Evolutionary conservation across 2,888 invertebrate species (phyloP).

Genomic region (Antitype chi): DNA sequence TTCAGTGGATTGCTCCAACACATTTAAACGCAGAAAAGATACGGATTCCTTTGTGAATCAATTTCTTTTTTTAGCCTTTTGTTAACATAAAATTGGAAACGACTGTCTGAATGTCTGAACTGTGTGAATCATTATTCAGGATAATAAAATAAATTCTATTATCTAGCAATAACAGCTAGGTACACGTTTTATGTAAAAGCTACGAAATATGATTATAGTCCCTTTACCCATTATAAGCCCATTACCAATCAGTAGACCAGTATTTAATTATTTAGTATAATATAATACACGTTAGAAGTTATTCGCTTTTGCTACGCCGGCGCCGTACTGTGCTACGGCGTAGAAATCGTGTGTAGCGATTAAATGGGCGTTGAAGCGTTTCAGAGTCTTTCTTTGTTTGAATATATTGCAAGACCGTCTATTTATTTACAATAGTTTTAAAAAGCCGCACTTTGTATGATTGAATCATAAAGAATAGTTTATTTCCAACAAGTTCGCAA

Average conservation of each 20-base stretch:
- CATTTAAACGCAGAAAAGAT: slow-evolving; percentile 26
- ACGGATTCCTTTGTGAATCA: slow-evolving; percentile 27
- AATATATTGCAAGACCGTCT: neutral
- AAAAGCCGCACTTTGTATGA: too few relatives aligned
- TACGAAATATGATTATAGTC: neutral
- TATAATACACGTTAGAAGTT: neutral
- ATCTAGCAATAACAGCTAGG: neutral
- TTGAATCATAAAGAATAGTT: neutral
- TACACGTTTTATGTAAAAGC: neutral
- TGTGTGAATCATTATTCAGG: neutral
- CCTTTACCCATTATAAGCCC: too few relatives aligned
- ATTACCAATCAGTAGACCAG: neutral
- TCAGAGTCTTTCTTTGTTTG: neutral
- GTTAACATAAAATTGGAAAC: neutral
- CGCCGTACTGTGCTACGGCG: slow-evolving; percentile 35
- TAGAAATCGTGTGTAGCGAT: slow-evolving; percentile 17
- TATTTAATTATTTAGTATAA: neutral
- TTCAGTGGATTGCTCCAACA: neutral
- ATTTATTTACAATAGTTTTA: neutral
- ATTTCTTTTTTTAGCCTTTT: slow-evolving; percentile 15
- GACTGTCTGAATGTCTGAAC: slow-evolving; percentile 12
- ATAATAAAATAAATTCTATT: neutral
- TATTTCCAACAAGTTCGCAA: slow-evolving; percentile 12
- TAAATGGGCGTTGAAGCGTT: neutral
- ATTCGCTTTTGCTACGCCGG: neutral